phyloP scores from a whole-genome alignment of 1,140 invertebrate species.

The Drosophila nigrodunni region DNA sequence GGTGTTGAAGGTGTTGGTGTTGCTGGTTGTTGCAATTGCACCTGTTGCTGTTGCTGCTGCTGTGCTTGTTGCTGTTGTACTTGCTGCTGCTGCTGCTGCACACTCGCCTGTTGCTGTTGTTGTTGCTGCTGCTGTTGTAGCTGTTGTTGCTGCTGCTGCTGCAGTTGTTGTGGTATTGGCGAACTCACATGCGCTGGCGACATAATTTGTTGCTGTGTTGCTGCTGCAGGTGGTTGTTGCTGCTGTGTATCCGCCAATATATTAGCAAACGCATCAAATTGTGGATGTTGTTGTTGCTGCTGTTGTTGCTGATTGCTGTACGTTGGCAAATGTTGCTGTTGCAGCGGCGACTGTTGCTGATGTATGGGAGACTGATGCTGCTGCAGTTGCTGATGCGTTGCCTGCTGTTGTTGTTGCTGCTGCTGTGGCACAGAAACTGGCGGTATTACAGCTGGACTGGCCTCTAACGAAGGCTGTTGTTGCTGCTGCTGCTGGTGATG shows the following conservation, averaged over 20 bases:
- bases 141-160: conserved; percentile 51
- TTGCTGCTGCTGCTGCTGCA: conserved; percentile 44
- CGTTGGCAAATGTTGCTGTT: conserved; percentile 63
- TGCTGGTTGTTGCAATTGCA: conserved; percentile 37
- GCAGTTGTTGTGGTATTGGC: conserved; percentile 62
- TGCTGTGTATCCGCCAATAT: conserved; percentile 47
- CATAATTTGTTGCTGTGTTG: conserved; percentile 54
- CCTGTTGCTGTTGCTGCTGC: conserved; percentile 38
- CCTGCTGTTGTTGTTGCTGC: conserved; percentile 58
- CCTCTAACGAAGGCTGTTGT: conserved; percentile 54
- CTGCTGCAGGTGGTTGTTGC: conserved; percentile 30
- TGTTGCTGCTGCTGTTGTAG: conserved; percentile 52
- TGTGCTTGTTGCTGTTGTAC: conserved; percentile 29
- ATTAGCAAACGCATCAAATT: conserved; percentile 75
- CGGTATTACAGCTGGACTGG: conserved; percentile 19
- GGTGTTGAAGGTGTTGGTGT: conserved; percentile 58
- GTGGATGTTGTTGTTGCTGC: conserved; percentile 57
- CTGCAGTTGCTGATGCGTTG: conserved; percentile 62
- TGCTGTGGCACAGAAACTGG: conserved; percentile 34
- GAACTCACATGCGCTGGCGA: conserved; percentile 75
- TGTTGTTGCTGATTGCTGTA: conserved; percentile 70
- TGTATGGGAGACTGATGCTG: conserved; percentile 69
- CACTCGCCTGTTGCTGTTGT: conserved; percentile 26
- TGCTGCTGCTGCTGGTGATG: conserved; percentile 46
- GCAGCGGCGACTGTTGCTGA: conserved; percentile 66